These are phyloP conservation scores for Tricholaema leucomelas DNA, from an alignment of 2,113 vertebrate genomes.

Conservation along the genomic window DNA sequence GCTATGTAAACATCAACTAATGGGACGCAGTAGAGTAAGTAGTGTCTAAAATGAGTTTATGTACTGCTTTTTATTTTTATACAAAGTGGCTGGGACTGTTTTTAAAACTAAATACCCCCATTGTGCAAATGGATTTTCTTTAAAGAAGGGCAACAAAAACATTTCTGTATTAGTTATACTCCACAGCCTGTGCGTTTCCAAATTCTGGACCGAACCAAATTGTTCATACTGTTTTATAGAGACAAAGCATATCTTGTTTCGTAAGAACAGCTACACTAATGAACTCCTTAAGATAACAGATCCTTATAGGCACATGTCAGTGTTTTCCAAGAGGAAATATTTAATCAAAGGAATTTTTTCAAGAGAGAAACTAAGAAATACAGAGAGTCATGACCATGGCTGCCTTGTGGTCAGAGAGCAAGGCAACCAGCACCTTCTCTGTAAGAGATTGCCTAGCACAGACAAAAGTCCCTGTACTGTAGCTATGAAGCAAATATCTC, in stretches of 20 bases:
- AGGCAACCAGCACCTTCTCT: neutral
- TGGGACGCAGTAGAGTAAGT: constrained; percentile 61
- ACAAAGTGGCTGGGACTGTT: constrained; percentile 28
- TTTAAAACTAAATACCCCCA: constrained; percentile 49
- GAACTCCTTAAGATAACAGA: constrained; percentile 39
- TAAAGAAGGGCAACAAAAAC: neutral
- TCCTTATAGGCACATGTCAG: neutral
- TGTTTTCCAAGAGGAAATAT: constrained; percentile 50
- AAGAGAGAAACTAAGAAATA: constrained; percentile 23
- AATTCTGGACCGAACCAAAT: constrained; percentile 4
- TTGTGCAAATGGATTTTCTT: constrained; percentile 31
- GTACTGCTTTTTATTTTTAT: constrained; percentile 52
- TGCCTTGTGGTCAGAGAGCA: neutral
- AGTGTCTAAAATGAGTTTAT: constrained; percentile 68
- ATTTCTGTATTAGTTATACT: neutral
- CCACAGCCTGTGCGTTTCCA: neutral
- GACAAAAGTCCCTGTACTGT: neutral
- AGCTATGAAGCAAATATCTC: neutral
- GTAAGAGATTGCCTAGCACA: neutral
- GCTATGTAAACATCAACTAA: constrained; percentile 64
- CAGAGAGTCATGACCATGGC: neutral
- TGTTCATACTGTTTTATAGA: constrained; percentile 58
- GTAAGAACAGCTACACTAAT: constrained; percentile 51
- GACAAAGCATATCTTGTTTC: constrained; percentile 47
- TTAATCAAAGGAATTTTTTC: constrained; percentile 60